Evolutionary conservation across 2,888 invertebrate genomes (phyloP), one percentile per base, ranked within the genome.

Genomic region (Epirrita christyi): DNA sequence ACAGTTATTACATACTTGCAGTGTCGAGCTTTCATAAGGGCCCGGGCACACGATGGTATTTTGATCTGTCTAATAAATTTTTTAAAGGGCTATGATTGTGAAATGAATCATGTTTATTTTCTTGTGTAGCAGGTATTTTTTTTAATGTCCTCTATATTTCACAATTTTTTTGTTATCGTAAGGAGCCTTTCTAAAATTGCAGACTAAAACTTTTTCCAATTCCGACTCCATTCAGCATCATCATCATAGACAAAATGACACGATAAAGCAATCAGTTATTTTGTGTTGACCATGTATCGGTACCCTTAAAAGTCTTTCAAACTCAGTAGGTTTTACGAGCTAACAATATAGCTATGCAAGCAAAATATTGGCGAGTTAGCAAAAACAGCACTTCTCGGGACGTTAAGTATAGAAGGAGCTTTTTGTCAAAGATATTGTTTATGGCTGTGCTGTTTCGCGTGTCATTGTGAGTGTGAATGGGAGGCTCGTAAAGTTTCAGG

Each of bases 1-100:
- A 61, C 68, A 75, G 73, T 78, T 74, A 75, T 75, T 59, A 71
- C 56, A 46, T 60, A 55, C 71, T 68, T 67, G 58, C 68, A 71
- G 67, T 62, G 63, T 64, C 64, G 63, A 57, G 63, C 59, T 58
- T 38, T 59, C 50, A 34, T 56, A 40, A 36, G 49, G 56, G 21
- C 13, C 6, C 14, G 47, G 15, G n/a, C 51, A 52, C 48, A 59
- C 36, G 44, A 29, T 27, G 11, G 11, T 6, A 8, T 10, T 32
- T 32, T 8, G 32, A 8, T 8, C 32, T 8, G 10, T 32, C 7
- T n/a, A 7, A 15, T 21, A 38, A 8, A 43, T 32, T 7, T 1
- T 10, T 14, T 14, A 21, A 21, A 21, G 21, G 21, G 21, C 2
- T 21, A 21, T 21, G n/a, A n/a, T n/a, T n/a, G n/a, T n/a, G n/a